phyloP scores from a whole-genome alignment of 2,888 invertebrate species.

The Sminthurinus aureus region DNA sequence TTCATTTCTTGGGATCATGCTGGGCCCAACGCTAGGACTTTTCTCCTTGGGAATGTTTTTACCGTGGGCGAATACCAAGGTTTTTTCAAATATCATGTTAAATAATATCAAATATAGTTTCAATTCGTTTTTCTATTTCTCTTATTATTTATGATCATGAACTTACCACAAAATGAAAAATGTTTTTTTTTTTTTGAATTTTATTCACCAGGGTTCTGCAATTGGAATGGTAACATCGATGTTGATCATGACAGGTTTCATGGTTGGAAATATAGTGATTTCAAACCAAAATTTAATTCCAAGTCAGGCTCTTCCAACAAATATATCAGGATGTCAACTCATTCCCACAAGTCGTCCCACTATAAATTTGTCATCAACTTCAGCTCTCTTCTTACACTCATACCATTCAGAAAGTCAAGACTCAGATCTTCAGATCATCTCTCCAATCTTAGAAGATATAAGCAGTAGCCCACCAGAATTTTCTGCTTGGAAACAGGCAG shows the following conservation, averaged over 20 bases:
- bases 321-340: conserved; percentile 24
- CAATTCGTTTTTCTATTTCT: no score
- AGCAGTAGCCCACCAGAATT: not conserved
- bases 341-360: not conserved
- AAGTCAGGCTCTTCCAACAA: conserved; percentile 44
- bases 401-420: not conserved
- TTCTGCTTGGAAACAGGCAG: conserved; percentile 49
- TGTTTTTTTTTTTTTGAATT: not conserved
- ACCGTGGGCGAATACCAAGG: conserved; percentile 84
- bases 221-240: conserved; percentile 61
- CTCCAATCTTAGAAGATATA: no score
- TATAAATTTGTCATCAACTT: no score
- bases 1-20: conserved; percentile 31
- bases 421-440: no score
- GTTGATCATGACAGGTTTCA: conserved; percentile 61
- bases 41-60: conserved; percentile 80
- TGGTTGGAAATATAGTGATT: conserved; percentile 60
- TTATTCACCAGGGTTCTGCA: conserved; percentile 17
- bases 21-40: conserved; percentile 38
- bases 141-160: no score
- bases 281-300: conserved; percentile 46
- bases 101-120: not conserved
- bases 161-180: not conserved
- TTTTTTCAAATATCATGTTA: conserved; percentile 55
- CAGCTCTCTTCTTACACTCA: not conserved